Percentiles rank a stretch among this genome's conserved stretches.
phyloP scores from a whole-genome alignment of 2,113 vertebrate species.

The Lasiurus borealis region DNA sequence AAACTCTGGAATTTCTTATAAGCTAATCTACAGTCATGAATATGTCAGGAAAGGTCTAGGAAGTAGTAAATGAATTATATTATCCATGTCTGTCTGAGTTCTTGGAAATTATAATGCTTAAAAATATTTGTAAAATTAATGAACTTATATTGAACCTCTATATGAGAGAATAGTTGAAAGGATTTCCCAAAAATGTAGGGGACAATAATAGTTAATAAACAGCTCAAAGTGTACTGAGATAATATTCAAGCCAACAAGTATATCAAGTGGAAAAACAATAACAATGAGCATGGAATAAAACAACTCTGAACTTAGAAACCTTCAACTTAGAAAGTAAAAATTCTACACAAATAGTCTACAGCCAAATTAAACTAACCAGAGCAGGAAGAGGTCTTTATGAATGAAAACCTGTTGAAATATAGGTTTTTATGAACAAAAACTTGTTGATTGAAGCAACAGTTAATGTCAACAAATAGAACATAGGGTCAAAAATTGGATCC shows the following conservation, averaged over 20 bases:
- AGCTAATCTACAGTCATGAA: neutral
- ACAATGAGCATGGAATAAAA: neutral
- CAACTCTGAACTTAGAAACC: slow-evolving; percentile 40
- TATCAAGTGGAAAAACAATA: neutral
- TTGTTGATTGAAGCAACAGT: neutral
- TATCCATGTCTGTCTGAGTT: neutral
- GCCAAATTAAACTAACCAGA: slow-evolving; percentile 54
- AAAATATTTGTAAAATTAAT: slow-evolving; percentile 6
- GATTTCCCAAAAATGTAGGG: neutral
- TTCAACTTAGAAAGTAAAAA: slow-evolving; percentile 12
- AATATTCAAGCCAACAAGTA: neutral
- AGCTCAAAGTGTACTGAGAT: neutral
- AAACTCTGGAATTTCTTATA: neutral
- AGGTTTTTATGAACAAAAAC: slow-evolving; percentile 58
- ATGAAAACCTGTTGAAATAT: slow-evolving; percentile 55
- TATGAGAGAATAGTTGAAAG: neutral
- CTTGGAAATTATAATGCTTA: slow-evolving; percentile 38
- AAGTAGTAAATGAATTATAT: slow-evolving; percentile 13
- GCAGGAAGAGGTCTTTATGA: neutral
- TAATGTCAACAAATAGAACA: slow-evolving; percentile 35
- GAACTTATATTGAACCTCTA: neutral
- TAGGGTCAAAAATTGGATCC: slow-evolving; percentile 27
- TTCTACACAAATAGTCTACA: slow-evolving; percentile 18
- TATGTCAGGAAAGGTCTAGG: neutral
- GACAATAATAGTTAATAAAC: neutral